phyloP scores from a whole-genome alignment of 2,113 vertebrate species.

The Mirza zaza region DNA sequence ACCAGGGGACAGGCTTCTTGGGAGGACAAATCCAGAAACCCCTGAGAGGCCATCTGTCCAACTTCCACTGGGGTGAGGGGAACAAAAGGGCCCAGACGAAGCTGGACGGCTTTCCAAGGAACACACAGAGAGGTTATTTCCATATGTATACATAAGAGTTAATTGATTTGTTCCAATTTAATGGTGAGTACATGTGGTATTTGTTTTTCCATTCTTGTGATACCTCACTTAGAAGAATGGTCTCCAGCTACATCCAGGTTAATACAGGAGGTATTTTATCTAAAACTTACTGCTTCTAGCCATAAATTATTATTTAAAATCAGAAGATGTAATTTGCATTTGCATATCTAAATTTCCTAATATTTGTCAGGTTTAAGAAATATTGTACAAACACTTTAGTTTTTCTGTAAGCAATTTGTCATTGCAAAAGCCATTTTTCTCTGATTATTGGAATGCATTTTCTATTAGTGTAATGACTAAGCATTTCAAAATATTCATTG shows the following conservation, averaged over 20 bases:
- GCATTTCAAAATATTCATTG: slow-evolving; percentile 62
- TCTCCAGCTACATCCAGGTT: too few species aligned
- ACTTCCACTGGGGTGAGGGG: neutral
- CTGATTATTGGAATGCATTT: slow-evolving; percentile 63
- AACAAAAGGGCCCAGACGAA: rapidly evolving
- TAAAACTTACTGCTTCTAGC: slow-evolving; percentile 7
- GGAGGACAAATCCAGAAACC: neutral
- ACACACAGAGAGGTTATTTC: neutral
- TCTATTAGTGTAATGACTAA: slow-evolving; percentile 66
- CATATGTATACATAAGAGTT: too few species aligned
- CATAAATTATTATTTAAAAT: slow-evolving; percentile 36
- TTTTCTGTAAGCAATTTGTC: slow-evolving; percentile 45
- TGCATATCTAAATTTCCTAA: neutral
- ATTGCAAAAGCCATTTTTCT: slow-evolving; percentile 49
- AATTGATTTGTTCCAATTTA: too few species aligned
- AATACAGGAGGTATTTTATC: neutral
- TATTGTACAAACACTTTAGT: slow-evolving; percentile 19
- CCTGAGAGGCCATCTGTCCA: neutral
- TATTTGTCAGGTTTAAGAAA: slow-evolving; percentile 53
- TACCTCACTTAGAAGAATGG: too few species aligned
- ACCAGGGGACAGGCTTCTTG: neutral
- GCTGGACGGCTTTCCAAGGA: neutral
- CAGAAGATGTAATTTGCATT: slow-evolving; percentile 6
- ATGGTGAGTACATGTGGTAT: too few species aligned
- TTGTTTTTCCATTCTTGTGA: too few species aligned